These are phyloP conservation scores for Ameiurus melas DNA, from an alignment of 2,113 vertebrate genomes.

Conservation along the genomic window DNA sequence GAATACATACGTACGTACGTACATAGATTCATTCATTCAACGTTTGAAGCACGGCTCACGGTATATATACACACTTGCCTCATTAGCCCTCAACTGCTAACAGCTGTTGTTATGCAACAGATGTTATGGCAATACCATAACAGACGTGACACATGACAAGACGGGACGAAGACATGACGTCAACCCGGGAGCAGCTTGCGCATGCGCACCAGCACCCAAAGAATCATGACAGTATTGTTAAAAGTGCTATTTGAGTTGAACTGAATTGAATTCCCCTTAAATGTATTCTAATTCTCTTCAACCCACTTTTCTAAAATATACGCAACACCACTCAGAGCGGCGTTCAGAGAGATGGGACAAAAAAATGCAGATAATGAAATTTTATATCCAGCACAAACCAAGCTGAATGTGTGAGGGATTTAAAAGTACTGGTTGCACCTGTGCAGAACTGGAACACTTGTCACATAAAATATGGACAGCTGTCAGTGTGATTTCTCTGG, in stretches of 20 bases:
- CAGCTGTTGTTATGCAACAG: too few relatives aligned
- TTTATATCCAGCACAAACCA: slow-evolving; percentile 39
- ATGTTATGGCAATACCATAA: too few relatives aligned
- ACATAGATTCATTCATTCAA: too few relatives aligned
- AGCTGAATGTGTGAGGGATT: slow-evolving; percentile 37
- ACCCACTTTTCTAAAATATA: slow-evolving; percentile 61
- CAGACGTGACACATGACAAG: too few relatives aligned
- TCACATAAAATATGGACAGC: slow-evolving; percentile 37
- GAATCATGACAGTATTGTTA: too few relatives aligned
- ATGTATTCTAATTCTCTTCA: slow-evolving; percentile 58
- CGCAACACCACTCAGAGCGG: slow-evolving; percentile 55
- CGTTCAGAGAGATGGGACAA: slow-evolving; percentile 48
- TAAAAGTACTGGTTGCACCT: slow-evolving; percentile 32
- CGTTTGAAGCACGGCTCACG: too few relatives aligned
- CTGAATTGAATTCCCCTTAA: neutral
- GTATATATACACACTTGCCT: too few relatives aligned
- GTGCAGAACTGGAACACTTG: slow-evolving; percentile 35
- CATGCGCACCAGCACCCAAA: too few relatives aligned
- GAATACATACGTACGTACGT: too few relatives aligned
- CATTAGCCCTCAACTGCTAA: too few relatives aligned
- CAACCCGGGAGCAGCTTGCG: too few relatives aligned
- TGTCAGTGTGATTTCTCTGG: slow-evolving; percentile 35
- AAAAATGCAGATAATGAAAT: slow-evolving; percentile 36
- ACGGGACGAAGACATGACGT: too few relatives aligned
- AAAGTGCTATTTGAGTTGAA: neutral